Evolutionary conservation across 2,888 invertebrate species (phyloP), one percentile per base, ranked within the genome.

Genomic region (Geotrupes spiniger): DNA sequence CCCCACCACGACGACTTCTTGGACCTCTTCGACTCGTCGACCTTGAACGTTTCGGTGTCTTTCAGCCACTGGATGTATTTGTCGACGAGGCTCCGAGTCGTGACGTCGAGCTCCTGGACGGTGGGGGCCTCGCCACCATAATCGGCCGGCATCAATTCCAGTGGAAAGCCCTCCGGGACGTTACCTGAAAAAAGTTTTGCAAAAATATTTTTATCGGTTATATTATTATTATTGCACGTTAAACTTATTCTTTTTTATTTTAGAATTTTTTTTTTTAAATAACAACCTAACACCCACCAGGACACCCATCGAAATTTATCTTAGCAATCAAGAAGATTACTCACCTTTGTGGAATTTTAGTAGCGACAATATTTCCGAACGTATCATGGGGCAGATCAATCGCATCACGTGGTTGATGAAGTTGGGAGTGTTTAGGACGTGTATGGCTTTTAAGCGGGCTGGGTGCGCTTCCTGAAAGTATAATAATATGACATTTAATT

Each of bases 351-450:
- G 73, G 52, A 83, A 83, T 69, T 80, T 78, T 27, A 84, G 72
- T 12, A 83, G 72, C 54, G 77, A 77, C 36, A 83, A 72, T 1
- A 84, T 71, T 59, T 84, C 82, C 28, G 80, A 80, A 59, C 80
- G 79, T 54, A 84, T 81, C 56, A 84, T 74, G 0, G 84, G 84
- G 51, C 81, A 77, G 4, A 84, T 74, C 33, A 84, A 75, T 42
- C 82, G 77, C 82, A 84, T 82, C 14, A 83, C 78, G 68, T 84
- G 84, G 65, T 83, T 82, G 59, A 84, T 81, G 73, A 83, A 84
- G 37, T 80, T 79, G 4, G 82, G 81, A 1, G 83, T 81, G 64
- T 85, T 81, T 33, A 84, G 76, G 1, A 84, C 78, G 66, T 84
- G 83, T 59, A 84, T 78, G 61, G 78, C 80, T 70, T 82, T 83